These are phyloP conservation scores for Peromyscus aztecus DNA, from an alignment of 2,797 vertebrate species.

Conservation along the genomic window DNA sequence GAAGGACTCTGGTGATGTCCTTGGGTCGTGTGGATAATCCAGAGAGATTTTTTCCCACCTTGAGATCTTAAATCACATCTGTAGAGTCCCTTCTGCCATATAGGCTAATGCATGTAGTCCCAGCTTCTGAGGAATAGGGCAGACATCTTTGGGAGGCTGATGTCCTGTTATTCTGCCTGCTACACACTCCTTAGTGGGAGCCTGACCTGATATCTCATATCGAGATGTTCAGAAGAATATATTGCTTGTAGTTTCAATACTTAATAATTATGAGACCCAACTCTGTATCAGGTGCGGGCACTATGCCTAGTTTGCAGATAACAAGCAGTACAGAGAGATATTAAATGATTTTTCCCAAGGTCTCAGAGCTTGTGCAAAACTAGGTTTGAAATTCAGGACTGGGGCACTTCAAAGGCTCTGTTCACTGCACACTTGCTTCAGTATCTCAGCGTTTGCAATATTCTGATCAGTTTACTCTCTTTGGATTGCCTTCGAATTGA, in stretches of 20 bases:
- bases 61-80: constrained; percentile 27
- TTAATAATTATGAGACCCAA: constrained; percentile 42
- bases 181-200: constrained; percentile 22
- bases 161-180: constrained; percentile 45
- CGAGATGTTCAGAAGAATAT: constrained; percentile 38
- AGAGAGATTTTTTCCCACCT: constrained; percentile 1
- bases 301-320: constrained; percentile 11
- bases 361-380: constrained; percentile 5
- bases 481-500: constrained; percentile 61
- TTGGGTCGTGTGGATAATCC: neutral
- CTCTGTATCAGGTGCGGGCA: neutral
- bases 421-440: neutral
- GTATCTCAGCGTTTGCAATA: neutral
- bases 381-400: constrained; percentile 2
- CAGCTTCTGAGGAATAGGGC: constrained; percentile 36
- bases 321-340: neutral
- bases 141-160: neutral
- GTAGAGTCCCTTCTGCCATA: constrained; percentile 20
- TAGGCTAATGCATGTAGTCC: constrained; percentile 7
- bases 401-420: neutral
- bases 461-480: constrained; percentile 61
- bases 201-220: constrained; percentile 44
- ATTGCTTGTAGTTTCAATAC: constrained; percentile 53
- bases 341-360: constrained; percentile 28
- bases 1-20: constrained; percentile 34